phyloP scores from a whole-genome alignment of 1,140 invertebrate species.

The Choristoneura fumiferana region DNA sequence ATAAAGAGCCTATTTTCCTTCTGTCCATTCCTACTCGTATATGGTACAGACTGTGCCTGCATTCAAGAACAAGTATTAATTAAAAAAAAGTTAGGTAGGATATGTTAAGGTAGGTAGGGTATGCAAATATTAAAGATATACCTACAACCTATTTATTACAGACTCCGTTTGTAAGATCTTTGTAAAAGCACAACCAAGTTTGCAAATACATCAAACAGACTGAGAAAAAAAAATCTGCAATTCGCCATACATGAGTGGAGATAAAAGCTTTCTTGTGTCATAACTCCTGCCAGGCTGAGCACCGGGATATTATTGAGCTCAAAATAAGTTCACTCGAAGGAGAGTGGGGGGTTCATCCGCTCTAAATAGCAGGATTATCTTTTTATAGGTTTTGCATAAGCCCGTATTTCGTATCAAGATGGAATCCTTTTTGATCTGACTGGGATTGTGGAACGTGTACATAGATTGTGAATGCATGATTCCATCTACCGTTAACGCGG shows the following conservation, averaged over 20 bases:
- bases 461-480: too few relatives aligned
- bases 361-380: constrained; percentile 13
- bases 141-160: too few relatives aligned
- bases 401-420: background rate
- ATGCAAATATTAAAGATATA: too few relatives aligned
- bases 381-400: constrained; percentile 12
- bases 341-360: background rate
- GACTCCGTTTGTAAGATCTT: too few relatives aligned
- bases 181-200: background rate
- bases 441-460: too few relatives aligned
- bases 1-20: too few relatives aligned
- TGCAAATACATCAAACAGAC: constrained; percentile 3
- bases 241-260: constrained; percentile 28
- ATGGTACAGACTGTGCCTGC: too few relatives aligned
- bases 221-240: constrained; percentile 23
- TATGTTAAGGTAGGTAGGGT: too few relatives aligned
- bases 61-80: too few relatives aligned
- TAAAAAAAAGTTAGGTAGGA: too few relatives aligned
- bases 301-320: constrained; percentile 29
- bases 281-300: constrained; percentile 32
- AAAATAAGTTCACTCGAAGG: constrained; percentile 26
- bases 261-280: constrained; percentile 61
- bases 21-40: too few relatives aligned
- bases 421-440: background rate
- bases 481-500: too few relatives aligned